Base-by-base conservation (phyloP, 1,140 invertebrate genomes). In the Rhyzopertha dominica region DNA sequence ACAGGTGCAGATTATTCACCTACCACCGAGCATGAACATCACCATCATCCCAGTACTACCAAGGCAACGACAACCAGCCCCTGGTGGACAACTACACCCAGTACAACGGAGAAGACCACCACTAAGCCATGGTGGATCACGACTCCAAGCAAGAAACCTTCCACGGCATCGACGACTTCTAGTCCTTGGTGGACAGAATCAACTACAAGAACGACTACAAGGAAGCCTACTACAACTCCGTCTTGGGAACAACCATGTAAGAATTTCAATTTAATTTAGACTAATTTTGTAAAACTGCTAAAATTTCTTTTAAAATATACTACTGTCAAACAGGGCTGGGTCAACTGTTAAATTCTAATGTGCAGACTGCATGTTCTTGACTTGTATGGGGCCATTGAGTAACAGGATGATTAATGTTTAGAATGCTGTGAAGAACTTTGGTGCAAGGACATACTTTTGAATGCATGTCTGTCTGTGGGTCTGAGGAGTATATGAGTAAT, bases 161-260 rank as follows among this genome's bases (percentile, higher is more conserved):
- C 37, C 40, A 65, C 52, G 45, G 66, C 63, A 39, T 60, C 67
- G 0, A 59, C 71, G 1, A 77, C 74, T 3, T 69, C 71, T 0
- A 72, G 69, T 67, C 69, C 74, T 3, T 69, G 56, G 47, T 77
- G 71, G 74, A 69, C 62, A 12, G 68, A 75, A 2, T 67, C 69
- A 17, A 53, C 60, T 20, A 62, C 67, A 1, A 64, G 53, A 49
- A 36, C 65, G 26, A 59, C 61, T 23, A 56, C 49, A 13, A 45
- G 43, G 13, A 43, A 43, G 16, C 52, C 52, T 32, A 56, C 58
- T 10, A 46, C 62, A 22, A 50, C 62, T 17, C 49, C 61, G 9
- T 47, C 58, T n/a, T n/a, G 3, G 46, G 54, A 3, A 35, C 34
- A 31, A 37, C 41, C 1, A 54, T n/a, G n/a, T n/a, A n/a, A n/a